A percentile compares a stretch with the other conserved stretches of the same genome.
Evolutionary conservation across 92 coral and sea anemone species (phyloP).

Genomic region (Epizoanthus rinbou): DNA sequence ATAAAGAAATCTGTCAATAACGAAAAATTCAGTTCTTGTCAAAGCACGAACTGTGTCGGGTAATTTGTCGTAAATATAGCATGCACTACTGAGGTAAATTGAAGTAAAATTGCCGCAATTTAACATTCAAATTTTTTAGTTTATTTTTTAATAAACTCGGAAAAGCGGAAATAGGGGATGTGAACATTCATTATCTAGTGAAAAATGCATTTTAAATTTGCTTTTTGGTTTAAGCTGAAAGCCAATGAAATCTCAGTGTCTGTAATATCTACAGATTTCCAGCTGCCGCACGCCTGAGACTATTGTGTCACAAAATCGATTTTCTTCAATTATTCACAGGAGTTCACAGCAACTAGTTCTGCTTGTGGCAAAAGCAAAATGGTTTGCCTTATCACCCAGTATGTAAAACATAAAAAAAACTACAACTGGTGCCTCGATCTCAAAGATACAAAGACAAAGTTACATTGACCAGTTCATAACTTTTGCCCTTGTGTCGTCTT

Average conservation of each 20-base stretch:
- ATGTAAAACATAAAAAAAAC: background rate
- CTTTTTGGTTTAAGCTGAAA: slow-evolving; percentile 4
- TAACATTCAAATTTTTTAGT: background rate
- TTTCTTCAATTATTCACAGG: slow-evolving; percentile 12
- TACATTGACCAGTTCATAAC: background rate
- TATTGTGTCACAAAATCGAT: slow-evolving; percentile 7
- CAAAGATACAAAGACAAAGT: background rate
- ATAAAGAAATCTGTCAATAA: background rate
- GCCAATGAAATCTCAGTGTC: slow-evolving; percentile 12
- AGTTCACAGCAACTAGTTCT: slow-evolving; percentile 18
- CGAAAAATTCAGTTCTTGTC: background rate
- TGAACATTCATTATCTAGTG: slow-evolving; percentile 13
- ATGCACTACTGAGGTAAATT: background rate
- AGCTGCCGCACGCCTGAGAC: background rate
- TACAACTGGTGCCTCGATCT: background rate
- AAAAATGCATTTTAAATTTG: slow-evolving; percentile 24
- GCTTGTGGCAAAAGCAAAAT: slow-evolving; percentile 1
- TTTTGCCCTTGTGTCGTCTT: too few species aligned
- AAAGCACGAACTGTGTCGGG: background rate
- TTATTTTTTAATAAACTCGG: background rate
- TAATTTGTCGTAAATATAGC: background rate
- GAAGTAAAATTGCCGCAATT: background rate
- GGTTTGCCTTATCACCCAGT: background rate
- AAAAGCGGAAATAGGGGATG: slow-evolving; percentile 12
- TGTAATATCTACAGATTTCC: background rate